A percentile compares a stretch with the other conserved stretches of the same genome.
phyloP scores from a whole-genome alignment of 2,797 vertebrate species.

The Neosalanx taihuensis region DNA sequence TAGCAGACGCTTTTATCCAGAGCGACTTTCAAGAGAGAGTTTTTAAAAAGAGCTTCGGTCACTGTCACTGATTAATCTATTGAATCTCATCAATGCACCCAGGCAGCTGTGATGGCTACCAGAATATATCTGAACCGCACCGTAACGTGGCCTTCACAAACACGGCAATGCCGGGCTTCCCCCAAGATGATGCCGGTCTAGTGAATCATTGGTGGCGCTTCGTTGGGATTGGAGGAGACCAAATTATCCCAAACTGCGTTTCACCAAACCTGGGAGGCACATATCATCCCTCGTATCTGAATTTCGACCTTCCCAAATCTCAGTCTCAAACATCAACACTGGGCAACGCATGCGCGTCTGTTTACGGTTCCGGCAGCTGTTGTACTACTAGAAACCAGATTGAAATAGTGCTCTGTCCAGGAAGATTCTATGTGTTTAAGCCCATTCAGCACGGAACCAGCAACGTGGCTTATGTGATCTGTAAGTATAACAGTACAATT shows the following conservation, averaged over 20 bases:
- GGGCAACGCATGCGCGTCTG: not conserved
- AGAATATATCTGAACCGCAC: conserved; percentile 41
- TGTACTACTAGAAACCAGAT: fast-evolving
- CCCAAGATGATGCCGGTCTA: not conserved
- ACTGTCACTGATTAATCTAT: too few species aligned
- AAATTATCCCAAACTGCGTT: fast-evolving
- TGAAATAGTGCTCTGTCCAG: conserved; percentile 32
- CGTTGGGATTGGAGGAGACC: conserved; percentile 54
- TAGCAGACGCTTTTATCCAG: too few species aligned
- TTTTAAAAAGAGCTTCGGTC: too few species aligned
- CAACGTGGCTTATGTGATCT: conserved; percentile 18
- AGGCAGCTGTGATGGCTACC: conserved; percentile 48
- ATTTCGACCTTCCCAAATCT: conserved; percentile 2
- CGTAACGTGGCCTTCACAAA: conserved; percentile 40
- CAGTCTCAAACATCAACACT: not conserved
- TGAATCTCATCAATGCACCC: not conserved
- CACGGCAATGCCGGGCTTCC: not conserved
- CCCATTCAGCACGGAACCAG: fast-evolving
- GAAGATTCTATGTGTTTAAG: conserved; percentile 46
- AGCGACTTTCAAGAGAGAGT: too few species aligned
- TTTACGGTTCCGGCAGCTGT: fast-evolving
- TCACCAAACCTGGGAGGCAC: fast-evolving
- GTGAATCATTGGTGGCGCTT: conserved; percentile 43
- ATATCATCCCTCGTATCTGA: fast-evolving
- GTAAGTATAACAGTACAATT: conserved; percentile 24